These are phyloP conservation scores for Rhegmatorhina hoffmannsi DNA, from an alignment of 2,113 vertebrate genomes.

Conservation along the genomic window DNA sequence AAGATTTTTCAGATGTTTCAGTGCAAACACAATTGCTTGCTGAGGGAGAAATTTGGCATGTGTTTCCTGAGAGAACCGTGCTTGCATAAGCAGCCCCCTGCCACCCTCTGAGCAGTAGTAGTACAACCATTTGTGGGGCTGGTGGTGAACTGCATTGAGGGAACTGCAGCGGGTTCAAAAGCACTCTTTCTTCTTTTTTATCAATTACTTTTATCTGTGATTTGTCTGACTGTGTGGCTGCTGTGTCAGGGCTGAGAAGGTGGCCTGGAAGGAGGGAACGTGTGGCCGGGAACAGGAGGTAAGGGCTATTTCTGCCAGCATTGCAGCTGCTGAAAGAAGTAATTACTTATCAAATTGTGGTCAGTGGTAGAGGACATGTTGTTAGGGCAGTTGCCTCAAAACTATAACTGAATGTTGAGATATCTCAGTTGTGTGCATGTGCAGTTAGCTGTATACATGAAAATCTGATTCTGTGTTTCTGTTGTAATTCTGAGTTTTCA, in stretches of 20 bases:
- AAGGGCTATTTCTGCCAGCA: neutral
- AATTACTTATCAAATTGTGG: neutral
- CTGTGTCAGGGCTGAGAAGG: neutral
- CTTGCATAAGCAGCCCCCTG: constrained; percentile 45
- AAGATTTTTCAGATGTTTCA: constrained; percentile 58
- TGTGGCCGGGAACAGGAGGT: constrained; percentile 10
- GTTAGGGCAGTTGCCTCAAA: neutral
- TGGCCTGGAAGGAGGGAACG: neutral
- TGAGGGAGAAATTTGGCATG: constrained; percentile 25
- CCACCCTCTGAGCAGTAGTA: neutral
- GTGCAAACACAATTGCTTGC: constrained; percentile 19
- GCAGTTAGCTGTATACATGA: rapidly evolving
- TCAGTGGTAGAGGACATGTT: neutral
- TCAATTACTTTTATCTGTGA: neutral
- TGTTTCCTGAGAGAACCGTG: neutral
- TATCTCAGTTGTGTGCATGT: neutral
- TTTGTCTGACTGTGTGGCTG: neutral
- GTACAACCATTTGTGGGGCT: neutral
- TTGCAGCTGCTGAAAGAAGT: neutral
- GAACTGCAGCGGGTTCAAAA: neutral
- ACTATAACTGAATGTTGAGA: neutral
- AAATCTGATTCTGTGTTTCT: neutral
- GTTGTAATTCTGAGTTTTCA: neutral
- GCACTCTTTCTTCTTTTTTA: neutral
- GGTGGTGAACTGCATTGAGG: neutral